Conservation (phyloP, 2,888 invertebrate species). For the Eupeodes luniger region DNA sequence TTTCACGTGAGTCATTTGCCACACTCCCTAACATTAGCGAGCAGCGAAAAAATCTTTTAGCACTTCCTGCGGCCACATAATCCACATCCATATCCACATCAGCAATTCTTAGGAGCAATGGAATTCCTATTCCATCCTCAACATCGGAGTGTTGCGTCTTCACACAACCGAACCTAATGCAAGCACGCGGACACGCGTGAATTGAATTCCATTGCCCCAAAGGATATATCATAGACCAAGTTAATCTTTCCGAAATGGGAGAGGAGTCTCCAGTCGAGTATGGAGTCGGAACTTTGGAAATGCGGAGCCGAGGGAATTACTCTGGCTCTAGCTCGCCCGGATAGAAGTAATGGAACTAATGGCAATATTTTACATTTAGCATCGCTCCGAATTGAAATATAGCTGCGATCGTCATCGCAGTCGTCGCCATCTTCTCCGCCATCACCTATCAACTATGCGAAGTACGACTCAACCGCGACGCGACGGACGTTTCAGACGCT, state of each 20-base stretch:
- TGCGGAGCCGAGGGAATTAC: too few species aligned
- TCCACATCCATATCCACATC: conserved; percentile 15
- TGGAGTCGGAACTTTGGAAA: background rate
- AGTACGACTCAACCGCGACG: background rate
- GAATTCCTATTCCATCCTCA: conserved; percentile 36
- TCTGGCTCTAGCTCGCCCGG: conserved; percentile 39
- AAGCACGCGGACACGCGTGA: conserved; percentile 58
- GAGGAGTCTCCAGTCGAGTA: background rate
- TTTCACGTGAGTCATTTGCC: conserved; percentile 61
- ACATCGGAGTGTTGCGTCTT: conserved; percentile 1
- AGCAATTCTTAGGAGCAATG: background rate
- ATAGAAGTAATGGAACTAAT: conserved; percentile 72
- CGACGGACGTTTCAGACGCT: background rate
- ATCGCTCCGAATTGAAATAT: conserved; percentile 75
- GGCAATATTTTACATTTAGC: conserved; percentile 76
- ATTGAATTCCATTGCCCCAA: conserved; percentile 45
- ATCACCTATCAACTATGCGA: conserved; percentile 60
- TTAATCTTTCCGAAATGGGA: conserved; percentile 35
- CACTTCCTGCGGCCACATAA: conserved; percentile 66
- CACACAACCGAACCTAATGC: conserved; percentile 51
- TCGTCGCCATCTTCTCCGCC: conserved; percentile 52
- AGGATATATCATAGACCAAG: conserved; percentile 32
- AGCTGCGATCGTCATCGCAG: conserved; percentile 65
- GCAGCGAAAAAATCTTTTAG: conserved; percentile 52
- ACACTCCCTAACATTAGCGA: conserved; percentile 55